Conservation (phyloP, 1,140 invertebrate genomes). For the Melitaea cinxia region DNA sequence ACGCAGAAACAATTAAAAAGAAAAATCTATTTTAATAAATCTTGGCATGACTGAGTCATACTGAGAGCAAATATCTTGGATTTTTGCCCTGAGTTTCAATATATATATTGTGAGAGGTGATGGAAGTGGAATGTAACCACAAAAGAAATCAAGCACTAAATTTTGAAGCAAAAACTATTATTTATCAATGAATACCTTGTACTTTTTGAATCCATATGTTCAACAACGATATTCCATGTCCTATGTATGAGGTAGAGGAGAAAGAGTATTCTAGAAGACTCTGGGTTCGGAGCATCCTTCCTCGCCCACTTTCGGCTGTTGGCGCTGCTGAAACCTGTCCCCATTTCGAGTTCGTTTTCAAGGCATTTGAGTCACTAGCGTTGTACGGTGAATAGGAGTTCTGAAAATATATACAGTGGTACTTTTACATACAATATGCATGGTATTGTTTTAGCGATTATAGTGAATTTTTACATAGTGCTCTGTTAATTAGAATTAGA, state of each 20-base stretch:
- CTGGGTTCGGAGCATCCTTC: constrained; percentile 60
- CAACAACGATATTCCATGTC: constrained; percentile 86
- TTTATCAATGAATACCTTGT: constrained; percentile 69
- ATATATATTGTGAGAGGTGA: too few species aligned
- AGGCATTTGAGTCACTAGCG: constrained; percentile 12
- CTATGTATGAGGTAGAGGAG: constrained; percentile 86
- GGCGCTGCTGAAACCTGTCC: constrained; percentile 60
- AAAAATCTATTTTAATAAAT: too few species aligned
- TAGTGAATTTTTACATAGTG: too few species aligned
- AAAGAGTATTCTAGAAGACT: constrained; percentile 84
- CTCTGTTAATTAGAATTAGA: too few species aligned
- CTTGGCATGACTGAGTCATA: too few species aligned
- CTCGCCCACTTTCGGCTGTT: constrained; percentile 58
- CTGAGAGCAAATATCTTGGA: too few species aligned
- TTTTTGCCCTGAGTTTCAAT: too few species aligned
- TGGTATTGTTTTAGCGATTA: too few species aligned
- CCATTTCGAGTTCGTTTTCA: constrained; percentile 48
- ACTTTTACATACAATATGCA: too few species aligned
- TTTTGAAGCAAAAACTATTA: neutral
- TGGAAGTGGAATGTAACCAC: too few species aligned
- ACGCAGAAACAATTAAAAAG: too few species aligned
- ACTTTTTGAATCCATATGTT: constrained; percentile 82
- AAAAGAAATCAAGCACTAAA: too few species aligned
- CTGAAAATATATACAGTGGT: constrained; percentile 7
- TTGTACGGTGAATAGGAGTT: constrained; percentile 30